Conservation (phyloP, 2,888 invertebrate genomes). For the Ichneumon xanthorius region DNA sequence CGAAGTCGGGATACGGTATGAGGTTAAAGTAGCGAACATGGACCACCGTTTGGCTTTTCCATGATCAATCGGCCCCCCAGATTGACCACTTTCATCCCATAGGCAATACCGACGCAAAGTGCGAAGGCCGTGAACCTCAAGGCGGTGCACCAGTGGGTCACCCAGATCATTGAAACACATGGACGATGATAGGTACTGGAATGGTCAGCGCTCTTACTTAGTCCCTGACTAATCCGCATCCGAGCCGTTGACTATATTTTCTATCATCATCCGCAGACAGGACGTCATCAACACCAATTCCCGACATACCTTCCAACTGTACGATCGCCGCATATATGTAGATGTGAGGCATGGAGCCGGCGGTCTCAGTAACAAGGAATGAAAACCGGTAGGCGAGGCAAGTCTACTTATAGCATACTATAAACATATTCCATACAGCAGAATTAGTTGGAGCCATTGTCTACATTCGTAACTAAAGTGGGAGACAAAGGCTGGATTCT, state of each 20-base stretch:
- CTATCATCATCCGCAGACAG: not conserved
- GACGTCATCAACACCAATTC: not conserved
- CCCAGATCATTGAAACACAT: not conserved
- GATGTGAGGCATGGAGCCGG: not conserved
- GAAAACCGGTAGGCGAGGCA: constrained; percentile 48
- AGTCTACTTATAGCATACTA: constrained; percentile 16
- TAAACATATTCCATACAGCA: constrained; percentile 30
- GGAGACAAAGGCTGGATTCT: constrained; percentile 75
- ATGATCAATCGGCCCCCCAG: not conserved
- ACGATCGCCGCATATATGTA: constrained; percentile 34
- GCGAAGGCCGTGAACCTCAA: no score
- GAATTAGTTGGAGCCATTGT: constrained; percentile 72
- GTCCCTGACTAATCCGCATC: not conserved
- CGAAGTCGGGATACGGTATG: constrained; percentile 9
- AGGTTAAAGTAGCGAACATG: no score
- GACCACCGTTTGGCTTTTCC: not conserved
- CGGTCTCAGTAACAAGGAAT: not conserved
- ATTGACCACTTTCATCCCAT: not conserved
- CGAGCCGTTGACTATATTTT: not conserved
- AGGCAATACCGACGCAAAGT: not conserved
- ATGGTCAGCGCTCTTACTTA: not conserved
- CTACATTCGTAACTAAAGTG: constrained; percentile 79
- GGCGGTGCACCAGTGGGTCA: no score
- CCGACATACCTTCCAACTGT: not conserved
- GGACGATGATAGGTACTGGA: not conserved